Evolutionary conservation across 2,888 invertebrate species (phyloP).

Genomic region (Melipona beecheii): DNA sequence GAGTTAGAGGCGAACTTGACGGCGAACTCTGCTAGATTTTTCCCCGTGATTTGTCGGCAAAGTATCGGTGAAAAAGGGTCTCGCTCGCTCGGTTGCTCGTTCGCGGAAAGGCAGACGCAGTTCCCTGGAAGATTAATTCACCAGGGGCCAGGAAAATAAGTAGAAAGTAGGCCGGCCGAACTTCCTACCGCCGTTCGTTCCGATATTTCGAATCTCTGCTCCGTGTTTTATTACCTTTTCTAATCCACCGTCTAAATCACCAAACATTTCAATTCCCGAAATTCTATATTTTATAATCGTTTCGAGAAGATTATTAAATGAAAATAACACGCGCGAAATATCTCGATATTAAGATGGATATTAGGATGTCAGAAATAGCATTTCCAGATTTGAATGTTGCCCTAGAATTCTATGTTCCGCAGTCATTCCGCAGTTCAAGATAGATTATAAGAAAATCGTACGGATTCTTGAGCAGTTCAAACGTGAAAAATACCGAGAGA

Average conservation of each 20-base stretch:
- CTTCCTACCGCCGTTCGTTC: slow-evolving; percentile 41
- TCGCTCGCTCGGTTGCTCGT: slow-evolving; percentile 15
- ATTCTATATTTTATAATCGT: neutral
- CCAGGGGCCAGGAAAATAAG: slow-evolving; percentile 63
- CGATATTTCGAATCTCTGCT: slow-evolving; percentile 50
- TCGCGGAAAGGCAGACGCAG: slow-evolving; percentile 52
- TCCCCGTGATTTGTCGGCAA: slow-evolving; percentile 64
- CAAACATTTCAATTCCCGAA: neutral
- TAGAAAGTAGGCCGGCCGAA: slow-evolving; percentile 65
- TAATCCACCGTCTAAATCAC: neutral
- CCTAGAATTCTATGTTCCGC: no score
- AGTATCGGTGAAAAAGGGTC: slow-evolving; percentile 62
- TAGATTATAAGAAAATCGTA: no score
- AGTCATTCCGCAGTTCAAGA: no score
- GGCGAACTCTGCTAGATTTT: slow-evolving; percentile 60
- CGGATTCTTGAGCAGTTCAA: no score
- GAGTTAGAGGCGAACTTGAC: slow-evolving; percentile 52
- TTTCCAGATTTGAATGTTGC: no score
- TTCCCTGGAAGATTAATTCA: slow-evolving; percentile 68
- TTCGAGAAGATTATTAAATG: neutral
- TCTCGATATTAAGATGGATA: neutral
- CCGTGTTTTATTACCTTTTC: slow-evolving; percentile 27
- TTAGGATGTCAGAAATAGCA: no score
- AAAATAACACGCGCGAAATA: neutral
- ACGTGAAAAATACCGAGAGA: no score